A percentile compares a stretch with the other conserved stretches of the same genome.
Conservation (phyloP, 2,888 invertebrate species). For the Drosophila mettleri region DNA sequence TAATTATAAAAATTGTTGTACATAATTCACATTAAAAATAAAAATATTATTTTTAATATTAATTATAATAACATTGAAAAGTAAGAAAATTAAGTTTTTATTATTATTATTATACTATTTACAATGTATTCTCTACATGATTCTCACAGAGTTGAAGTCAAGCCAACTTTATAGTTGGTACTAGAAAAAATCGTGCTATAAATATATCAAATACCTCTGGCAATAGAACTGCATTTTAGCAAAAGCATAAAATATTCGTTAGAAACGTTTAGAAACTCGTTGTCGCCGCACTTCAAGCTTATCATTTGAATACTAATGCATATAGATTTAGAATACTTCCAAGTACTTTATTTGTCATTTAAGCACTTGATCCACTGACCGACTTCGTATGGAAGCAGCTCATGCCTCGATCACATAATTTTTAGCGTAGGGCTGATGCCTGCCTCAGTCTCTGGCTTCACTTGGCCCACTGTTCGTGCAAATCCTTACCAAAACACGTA, state of each 20-base stretch:
- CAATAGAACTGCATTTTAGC: background rate
- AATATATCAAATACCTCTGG: background rate
- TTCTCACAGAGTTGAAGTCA: too few species aligned
- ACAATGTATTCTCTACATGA: too few species aligned
- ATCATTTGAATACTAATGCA: slow-evolving; percentile 27
- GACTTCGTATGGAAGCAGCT: slow-evolving; percentile 35
- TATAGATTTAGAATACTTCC: slow-evolving; percentile 7
- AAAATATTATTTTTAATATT: too few species aligned
- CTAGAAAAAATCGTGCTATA: background rate
- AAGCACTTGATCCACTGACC: slow-evolving; percentile 73
- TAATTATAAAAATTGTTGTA: too few species aligned
- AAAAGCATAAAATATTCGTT: slow-evolving; percentile 36
- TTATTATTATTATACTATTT: too few species aligned
- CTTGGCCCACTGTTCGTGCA: background rate
- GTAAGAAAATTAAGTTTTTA: too few species aligned
- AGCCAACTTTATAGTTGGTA: background rate
- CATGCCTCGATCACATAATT: slow-evolving; percentile 69
- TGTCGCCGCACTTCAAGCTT: slow-evolving; percentile 10
- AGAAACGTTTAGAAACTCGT: background rate
- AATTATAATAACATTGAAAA: too few species aligned
- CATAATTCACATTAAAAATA: too few species aligned
- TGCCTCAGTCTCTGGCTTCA: background rate
- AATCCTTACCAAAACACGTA: slow-evolving; percentile 77
- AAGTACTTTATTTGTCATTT: slow-evolving; percentile 29
- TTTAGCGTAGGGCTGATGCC: background rate